Percentiles rank a stretch among this genome's conserved stretches.
phyloP scores from a whole-genome alignment of 2,888 invertebrate genomes.

The Caenorhabditis sp. region DNA sequence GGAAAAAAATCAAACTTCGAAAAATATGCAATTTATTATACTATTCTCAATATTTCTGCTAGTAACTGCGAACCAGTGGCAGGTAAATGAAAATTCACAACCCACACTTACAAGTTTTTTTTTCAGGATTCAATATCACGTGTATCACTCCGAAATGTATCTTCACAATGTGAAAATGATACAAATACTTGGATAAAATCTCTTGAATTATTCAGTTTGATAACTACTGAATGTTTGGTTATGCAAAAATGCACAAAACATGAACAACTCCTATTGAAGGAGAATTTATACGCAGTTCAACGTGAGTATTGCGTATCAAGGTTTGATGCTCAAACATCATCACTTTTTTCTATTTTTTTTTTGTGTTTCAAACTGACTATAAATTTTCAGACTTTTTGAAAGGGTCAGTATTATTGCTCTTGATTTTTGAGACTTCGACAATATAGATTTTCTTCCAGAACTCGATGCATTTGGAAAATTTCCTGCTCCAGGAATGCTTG shows the following conservation, averaged over 20 bases:
- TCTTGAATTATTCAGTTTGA: neutral
- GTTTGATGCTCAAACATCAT: too few species aligned
- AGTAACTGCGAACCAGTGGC: neutral
- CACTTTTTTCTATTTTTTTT: too few species aligned
- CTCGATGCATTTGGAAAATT: conserved; percentile 30
- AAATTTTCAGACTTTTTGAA: too few species aligned
- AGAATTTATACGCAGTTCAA: conserved; percentile 9
- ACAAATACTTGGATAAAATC: neutral
- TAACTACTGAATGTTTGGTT: neutral
- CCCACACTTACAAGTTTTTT: neutral
- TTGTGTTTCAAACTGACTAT: too few species aligned
- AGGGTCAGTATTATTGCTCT: too few species aligned
- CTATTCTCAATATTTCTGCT: neutral
- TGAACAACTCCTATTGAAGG: neutral
- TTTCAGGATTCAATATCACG: neutral
- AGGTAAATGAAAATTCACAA: neutral
- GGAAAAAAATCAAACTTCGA: neutral
- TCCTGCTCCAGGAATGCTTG: conserved; percentile 13
- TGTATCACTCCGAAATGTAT: neutral
- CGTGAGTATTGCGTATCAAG: neutral
- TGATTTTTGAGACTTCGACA: too few species aligned
- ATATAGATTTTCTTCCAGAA: too few species aligned
- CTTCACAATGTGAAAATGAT: neutral
- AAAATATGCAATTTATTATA: too few species aligned
- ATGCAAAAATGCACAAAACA: neutral